Conservation (phyloP, 2,113 vertebrate species). For the Dipodomys stephensi region DNA sequence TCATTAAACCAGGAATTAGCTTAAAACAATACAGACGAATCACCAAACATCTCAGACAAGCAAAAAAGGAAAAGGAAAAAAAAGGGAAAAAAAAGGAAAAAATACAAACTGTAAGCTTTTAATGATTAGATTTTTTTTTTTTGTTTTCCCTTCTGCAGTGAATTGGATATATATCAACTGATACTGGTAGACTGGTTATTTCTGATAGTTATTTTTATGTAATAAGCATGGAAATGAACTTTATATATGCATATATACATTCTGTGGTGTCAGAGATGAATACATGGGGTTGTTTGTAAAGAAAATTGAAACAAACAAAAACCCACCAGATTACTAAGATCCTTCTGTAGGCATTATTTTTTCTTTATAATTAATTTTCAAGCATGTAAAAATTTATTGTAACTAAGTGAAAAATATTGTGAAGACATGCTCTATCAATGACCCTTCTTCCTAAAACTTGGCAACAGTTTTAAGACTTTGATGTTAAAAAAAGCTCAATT, state of each 20-base stretch:
- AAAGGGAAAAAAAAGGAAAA: conserved; percentile 49
- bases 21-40: conserved; percentile 78
- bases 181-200: conserved; percentile 85
- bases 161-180: conserved; percentile 84
- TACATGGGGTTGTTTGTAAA: conserved; percentile 79
- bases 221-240: conserved; percentile 89
- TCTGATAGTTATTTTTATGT: conserved; percentile 86
- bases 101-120: conserved; percentile 86
- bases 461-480: conserved; percentile 50
- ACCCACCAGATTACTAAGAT: conserved; percentile 67
- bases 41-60: conserved; percentile 75
- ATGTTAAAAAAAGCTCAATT: conserved; percentile 55
- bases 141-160: conserved; percentile 84
- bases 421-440: conserved; percentile 55
- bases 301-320: conserved; percentile 68
- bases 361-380: conserved; percentile 72
- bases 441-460: conserved; percentile 62
- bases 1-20: conserved; percentile 87
- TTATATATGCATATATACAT: conserved; percentile 62
- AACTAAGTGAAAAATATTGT: conserved; percentile 61
- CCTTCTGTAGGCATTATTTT: conserved; percentile 73
- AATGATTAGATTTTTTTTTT: conserved; percentile 86
- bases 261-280: conserved; percentile 78
- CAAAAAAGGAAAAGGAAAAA: conserved; percentile 69
- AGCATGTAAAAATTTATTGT: conserved; percentile 65